Conservation (phyloP, 2,888 invertebrate genomes). For the Platycnemis pennipes region DNA sequence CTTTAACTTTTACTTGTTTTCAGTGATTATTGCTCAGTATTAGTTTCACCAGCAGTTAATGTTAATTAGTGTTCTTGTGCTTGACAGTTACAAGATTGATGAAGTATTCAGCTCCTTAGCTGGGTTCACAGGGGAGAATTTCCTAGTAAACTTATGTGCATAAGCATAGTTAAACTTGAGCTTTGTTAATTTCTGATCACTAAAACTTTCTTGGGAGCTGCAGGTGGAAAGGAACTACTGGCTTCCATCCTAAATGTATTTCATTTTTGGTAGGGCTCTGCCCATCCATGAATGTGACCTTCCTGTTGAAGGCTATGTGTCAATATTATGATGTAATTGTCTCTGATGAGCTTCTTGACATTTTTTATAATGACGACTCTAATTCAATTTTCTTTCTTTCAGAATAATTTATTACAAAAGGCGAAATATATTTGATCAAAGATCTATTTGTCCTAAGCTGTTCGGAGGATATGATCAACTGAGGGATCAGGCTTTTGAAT, state of each 20-base stretch:
- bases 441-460: conserved; percentile 72
- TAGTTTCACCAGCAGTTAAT: background rate
- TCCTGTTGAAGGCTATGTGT: background rate
- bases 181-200: background rate
- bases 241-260: background rate
- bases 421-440: conserved; percentile 73
- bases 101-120: background rate
- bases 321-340: background rate
- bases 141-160: background rate
- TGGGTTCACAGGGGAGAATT: background rate
- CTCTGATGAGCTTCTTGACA: background rate
- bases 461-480: conserved; percentile 74
- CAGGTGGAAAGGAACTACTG: background rate
- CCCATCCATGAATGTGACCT: background rate
- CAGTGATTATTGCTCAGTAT: background rate
- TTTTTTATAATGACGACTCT: background rate
- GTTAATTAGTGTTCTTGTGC: too few relatives aligned
- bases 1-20: background rate
- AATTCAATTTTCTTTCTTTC: conserved; percentile 74
- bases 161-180: too few relatives aligned
- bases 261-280: background rate
- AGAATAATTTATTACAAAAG: conserved; percentile 80
- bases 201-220: background rate
- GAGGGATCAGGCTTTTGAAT: conserved; percentile 68
- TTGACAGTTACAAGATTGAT: too few relatives aligned